phyloP scores from a whole-genome alignment of 2,888 invertebrate genomes.

The Drosophila mercatorum region DNA sequence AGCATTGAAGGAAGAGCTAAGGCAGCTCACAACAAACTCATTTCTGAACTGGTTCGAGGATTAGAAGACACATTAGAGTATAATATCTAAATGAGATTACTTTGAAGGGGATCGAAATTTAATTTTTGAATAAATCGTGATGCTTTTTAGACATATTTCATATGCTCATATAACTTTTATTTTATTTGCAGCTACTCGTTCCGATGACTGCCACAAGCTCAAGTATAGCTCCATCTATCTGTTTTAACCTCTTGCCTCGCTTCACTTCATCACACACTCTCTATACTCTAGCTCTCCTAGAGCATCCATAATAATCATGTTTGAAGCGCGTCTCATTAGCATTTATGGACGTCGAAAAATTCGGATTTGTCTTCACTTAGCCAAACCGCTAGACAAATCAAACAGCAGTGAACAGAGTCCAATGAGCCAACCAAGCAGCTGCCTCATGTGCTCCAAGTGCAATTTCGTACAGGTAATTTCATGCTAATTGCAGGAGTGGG shows the following conservation, averaged over 20 bases:
- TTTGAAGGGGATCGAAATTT: too few species aligned
- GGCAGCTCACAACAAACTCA: too few species aligned
- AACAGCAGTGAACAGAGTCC: background rate
- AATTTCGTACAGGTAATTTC: slow-evolving; percentile 27
- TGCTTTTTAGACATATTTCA: too few species aligned
- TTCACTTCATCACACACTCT: background rate
- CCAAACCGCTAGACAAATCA: slow-evolving; percentile 15
- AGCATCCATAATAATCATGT: slow-evolving; percentile 39
- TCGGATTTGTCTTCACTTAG: slow-evolving; percentile 18
- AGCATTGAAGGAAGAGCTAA: too few species aligned
- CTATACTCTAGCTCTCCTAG: background rate
- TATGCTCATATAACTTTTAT: too few species aligned
- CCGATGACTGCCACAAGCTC: background rate
- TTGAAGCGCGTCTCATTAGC: slow-evolving; percentile 57
- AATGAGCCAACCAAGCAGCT: slow-evolving; percentile 43
- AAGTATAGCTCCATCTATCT: background rate
- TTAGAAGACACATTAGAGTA: too few species aligned
- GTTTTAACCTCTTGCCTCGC: background rate
- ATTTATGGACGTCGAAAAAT: slow-evolving; percentile 63
- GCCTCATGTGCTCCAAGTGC: slow-evolving; percentile 24
- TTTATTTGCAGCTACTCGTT: too few species aligned
- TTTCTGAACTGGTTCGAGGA: too few species aligned
- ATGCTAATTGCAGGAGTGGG: slow-evolving; percentile 52
- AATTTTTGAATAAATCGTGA: too few species aligned
- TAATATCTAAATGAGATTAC: too few species aligned